A percentile compares a stretch with the other conserved stretches of the same genome.
Evolutionary conservation across 2,888 invertebrate genomes (phyloP).

Genomic region (Trachelus stipa): DNA sequence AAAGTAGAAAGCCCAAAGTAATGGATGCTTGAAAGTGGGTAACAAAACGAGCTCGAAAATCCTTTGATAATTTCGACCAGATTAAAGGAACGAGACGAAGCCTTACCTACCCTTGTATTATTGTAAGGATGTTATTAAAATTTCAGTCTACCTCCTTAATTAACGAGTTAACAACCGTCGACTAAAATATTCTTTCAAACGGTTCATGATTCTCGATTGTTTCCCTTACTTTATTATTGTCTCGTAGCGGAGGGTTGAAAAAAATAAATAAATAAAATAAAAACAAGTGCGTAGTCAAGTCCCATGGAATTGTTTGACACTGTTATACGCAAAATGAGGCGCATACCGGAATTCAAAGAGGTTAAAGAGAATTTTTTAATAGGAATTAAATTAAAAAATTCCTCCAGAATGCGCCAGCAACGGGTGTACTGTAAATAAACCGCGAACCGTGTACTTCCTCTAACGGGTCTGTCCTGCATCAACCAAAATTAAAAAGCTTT

Average conservation of each 20-base stretch:
- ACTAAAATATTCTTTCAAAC: not conserved
- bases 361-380: constrained; percentile 1
- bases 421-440: constrained; percentile 11
- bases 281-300: too few relatives aligned
- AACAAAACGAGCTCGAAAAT: constrained; percentile 22
- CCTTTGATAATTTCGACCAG: constrained; percentile 50
- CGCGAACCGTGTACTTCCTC: constrained; percentile 2
- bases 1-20: constrained; percentile 13
- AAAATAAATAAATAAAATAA: too few relatives aligned
- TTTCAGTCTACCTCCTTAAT: constrained; percentile 42
- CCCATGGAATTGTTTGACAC: too few relatives aligned
- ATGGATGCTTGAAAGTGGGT: constrained; percentile 4
- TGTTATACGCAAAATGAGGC: not conserved
- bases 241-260: too few relatives aligned
- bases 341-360: not conserved
- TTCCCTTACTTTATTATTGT: too few relatives aligned
- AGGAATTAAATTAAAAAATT: constrained; percentile 26
- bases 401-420: constrained; percentile 13
- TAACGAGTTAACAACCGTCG: constrained; percentile 50
- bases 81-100: constrained; percentile 37
- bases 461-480: constrained; percentile 4
- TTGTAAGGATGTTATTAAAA: constrained; percentile 57
- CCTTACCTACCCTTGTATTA: constrained; percentile 34
- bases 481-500: constrained; percentile 28
- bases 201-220: not conserved